Conservation (phyloP, 2,888 invertebrate genomes). For the Erannis defoliaria region DNA sequence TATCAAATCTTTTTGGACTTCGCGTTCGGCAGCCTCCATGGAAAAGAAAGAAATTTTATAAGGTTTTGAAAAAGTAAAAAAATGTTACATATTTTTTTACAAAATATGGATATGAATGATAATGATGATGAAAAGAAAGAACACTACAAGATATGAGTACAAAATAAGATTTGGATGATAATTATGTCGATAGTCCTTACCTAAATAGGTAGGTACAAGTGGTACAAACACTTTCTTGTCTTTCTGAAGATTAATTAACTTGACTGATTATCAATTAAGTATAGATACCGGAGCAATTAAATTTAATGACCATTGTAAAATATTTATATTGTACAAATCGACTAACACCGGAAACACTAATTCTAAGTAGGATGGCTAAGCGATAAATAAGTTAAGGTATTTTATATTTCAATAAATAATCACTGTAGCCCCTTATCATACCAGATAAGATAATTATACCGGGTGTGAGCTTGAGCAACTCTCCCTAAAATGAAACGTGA, state of each 20-base stretch:
- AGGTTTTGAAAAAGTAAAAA: too few relatives aligned
- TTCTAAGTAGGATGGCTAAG: conserved; percentile 32
- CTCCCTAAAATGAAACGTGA: too few relatives aligned
- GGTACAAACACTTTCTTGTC: neutral
- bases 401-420: conserved; percentile 1
- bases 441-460: neutral
- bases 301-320: conserved; percentile 27
- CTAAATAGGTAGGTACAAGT: neutral
- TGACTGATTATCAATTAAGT: conserved; percentile 11
- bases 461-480: too few relatives aligned
- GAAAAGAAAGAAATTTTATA: too few relatives aligned
- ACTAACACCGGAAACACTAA: conserved; percentile 29
- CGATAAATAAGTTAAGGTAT: conserved; percentile 20
- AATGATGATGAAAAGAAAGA: too few relatives aligned
- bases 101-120: too few relatives aligned
- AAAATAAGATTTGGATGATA: neutral
- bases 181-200: neutral
- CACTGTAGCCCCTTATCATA: neutral
- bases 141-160: neutral
- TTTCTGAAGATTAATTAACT: neutral
- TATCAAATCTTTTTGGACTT: too few relatives aligned
- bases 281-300: conserved; percentile 39
- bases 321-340: conserved; percentile 32
- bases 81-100: too few relatives aligned
- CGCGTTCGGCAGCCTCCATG: too few relatives aligned